A percentile compares a stretch with the other conserved stretches of the same genome.
Conservation (phyloP, 2,888 invertebrate species). For the Epirrhoe tristata region DNA sequence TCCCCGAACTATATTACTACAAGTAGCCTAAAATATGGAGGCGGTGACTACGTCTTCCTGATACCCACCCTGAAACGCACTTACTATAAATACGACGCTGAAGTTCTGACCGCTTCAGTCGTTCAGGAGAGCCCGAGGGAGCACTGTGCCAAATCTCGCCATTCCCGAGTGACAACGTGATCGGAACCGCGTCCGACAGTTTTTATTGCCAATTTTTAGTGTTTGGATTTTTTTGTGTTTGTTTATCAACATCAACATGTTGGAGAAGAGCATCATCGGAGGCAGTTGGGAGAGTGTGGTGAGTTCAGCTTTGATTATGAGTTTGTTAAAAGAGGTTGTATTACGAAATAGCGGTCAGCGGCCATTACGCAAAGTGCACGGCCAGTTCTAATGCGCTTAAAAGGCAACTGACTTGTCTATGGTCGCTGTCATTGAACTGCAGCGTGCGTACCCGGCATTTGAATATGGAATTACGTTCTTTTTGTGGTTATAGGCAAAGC, state of each 20-base stretch:
- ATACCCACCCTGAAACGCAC: constrained; percentile 68
- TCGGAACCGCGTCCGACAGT: constrained; percentile 54
- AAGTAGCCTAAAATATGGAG: constrained; percentile 66
- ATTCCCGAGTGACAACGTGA: constrained; percentile 73
- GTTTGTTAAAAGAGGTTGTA: constrained; percentile 44
- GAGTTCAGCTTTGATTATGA: constrained; percentile 52
- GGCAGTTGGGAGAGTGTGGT: constrained; percentile 84
- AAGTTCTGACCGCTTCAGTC: constrained; percentile 74
- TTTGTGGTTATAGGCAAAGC: constrained; percentile 61
- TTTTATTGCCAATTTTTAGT: constrained; percentile 37
- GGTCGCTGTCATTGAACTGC: constrained; percentile 76
- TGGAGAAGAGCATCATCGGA: constrained; percentile 78
- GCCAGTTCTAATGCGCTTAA: constrained; percentile 70
- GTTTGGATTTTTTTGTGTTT: constrained; percentile 57
- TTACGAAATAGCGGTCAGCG: constrained; percentile 57
- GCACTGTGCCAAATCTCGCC: constrained; percentile 73
- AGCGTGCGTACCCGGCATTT: constrained; percentile 65
- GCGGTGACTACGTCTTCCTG: constrained; percentile 76
- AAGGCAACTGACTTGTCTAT: constrained; percentile 76
- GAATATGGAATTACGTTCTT: constrained; percentile 75
- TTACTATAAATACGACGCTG: constrained; percentile 79
- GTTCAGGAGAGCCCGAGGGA: constrained; percentile 74
- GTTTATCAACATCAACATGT: constrained; percentile 63
- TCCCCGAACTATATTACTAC: constrained; percentile 76
- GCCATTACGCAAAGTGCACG: constrained; percentile 76